Percentiles rank a stretch among this genome's conserved stretches.
Evolutionary conservation across 2,888 invertebrate species (phyloP).

Genomic region (Macrophya annulata): DNA sequence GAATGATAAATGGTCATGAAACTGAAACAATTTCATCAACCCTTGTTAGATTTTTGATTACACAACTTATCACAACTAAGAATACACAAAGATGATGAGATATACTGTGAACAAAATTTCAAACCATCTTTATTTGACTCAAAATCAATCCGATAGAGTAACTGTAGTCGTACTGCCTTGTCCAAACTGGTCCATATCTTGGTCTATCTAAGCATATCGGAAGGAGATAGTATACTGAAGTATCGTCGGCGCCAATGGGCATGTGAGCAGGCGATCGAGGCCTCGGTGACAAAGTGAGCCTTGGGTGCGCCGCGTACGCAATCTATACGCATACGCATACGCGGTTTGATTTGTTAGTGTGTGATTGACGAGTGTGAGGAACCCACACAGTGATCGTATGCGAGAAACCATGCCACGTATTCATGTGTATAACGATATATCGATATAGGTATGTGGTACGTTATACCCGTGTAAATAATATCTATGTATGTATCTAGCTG

Average conservation of each 20-base stretch:
- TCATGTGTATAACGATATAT: conserved; percentile 15
- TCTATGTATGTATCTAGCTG: neutral
- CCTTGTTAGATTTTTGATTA: too few species aligned
- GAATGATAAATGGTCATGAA: neutral
- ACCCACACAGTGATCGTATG: conserved; percentile 39
- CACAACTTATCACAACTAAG: neutral
- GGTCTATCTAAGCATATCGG: conserved; percentile 34
- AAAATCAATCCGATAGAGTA: neutral
- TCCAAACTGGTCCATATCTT: conserved; percentile 5
- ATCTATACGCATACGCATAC: conserved; percentile 57
- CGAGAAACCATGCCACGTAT: conserved; percentile 40
- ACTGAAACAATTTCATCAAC: neutral
- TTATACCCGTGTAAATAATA: conserved; percentile 14
- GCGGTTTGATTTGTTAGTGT: conserved; percentile 16
- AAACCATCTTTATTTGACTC: too few species aligned
- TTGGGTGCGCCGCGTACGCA: conserved; percentile 71
- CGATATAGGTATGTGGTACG: neutral
- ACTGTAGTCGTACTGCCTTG: too few species aligned
- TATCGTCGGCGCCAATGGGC: conserved; percentile 58
- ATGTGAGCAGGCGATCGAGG: conserved; percentile 63
- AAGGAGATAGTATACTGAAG: conserved; percentile 25
- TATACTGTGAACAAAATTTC: neutral
- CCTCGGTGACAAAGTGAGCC: conserved; percentile 74
- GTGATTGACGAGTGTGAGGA: conserved; percentile 43
- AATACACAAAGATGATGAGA: neutral